Conservation (phyloP, 1,140 invertebrate genomes). For the Periplaneta americana region DNA sequence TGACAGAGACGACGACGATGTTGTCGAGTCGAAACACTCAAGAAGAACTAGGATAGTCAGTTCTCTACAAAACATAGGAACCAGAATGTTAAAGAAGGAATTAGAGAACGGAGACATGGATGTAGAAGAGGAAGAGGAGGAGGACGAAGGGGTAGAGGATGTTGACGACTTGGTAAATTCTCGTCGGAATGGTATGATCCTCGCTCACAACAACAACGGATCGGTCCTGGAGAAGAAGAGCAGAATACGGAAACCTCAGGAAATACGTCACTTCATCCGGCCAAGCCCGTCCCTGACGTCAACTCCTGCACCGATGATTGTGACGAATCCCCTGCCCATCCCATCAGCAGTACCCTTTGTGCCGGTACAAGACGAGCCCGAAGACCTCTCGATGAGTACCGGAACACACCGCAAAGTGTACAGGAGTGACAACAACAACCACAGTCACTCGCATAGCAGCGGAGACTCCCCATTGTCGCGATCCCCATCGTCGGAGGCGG, state of each 20-base stretch:
- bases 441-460: conserved; percentile 31
- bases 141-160: conserved; percentile 20
- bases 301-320: not conserved
- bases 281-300: conserved; percentile 23
- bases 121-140: conserved; percentile 22
- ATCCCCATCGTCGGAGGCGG: conserved; percentile 31
- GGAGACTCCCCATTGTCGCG: conserved; percentile 31
- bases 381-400: conserved; percentile 66
- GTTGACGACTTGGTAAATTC: conserved; percentile 19
- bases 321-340: conserved; percentile 26
- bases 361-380: conserved; percentile 84
- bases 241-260: conserved; percentile 38
- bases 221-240: conserved; percentile 31
- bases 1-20: conserved; percentile 25
- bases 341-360: conserved; percentile 37
- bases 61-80: too few species aligned
- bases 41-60: not conserved
- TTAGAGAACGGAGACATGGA: not conserved
- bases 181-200: not conserved
- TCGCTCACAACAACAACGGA: conserved; percentile 14
- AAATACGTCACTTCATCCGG: conserved; percentile 43
- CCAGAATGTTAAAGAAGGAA: not conserved
- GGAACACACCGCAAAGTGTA: conserved; percentile 27
- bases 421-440: not conserved
- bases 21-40: not conserved